phyloP scores from a whole-genome alignment of 2,113 vertebrate genomes.

The Tachycineta bicolor region DNA sequence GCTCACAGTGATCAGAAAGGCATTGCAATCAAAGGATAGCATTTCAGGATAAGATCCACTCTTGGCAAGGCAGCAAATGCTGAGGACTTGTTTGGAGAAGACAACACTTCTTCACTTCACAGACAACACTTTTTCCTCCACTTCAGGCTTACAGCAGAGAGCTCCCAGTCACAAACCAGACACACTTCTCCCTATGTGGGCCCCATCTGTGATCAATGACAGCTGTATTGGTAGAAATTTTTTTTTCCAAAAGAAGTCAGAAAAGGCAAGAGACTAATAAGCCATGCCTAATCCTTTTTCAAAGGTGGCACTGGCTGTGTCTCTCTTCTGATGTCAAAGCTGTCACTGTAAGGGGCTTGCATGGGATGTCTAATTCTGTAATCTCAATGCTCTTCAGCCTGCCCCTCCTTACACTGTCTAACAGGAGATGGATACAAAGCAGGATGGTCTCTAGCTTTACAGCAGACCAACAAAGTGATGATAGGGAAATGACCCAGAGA shows the following conservation, averaged over 20 bases:
- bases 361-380: neutral
- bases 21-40: neutral
- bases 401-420: neutral
- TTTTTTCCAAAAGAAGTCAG: neutral
- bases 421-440: neutral
- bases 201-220: neutral
- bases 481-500: neutral
- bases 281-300: slow-evolving; percentile 28
- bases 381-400: neutral
- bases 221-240: neutral
- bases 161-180: neutral
- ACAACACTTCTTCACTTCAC: neutral
- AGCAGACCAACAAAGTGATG: neutral
- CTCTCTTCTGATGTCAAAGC: neutral
- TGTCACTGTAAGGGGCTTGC: neutral
- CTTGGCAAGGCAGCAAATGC: neutral
- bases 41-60: neutral
- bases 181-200: neutral
- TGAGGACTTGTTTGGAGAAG: neutral
- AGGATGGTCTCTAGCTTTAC: neutral
- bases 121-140: neutral
- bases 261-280: slow-evolving; percentile 26
- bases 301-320: neutral
- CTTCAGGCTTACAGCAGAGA: neutral
- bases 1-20: neutral